Conservation (phyloP, 2,888 invertebrate genomes). For the Acanthacorydalis orientalis region DNA sequence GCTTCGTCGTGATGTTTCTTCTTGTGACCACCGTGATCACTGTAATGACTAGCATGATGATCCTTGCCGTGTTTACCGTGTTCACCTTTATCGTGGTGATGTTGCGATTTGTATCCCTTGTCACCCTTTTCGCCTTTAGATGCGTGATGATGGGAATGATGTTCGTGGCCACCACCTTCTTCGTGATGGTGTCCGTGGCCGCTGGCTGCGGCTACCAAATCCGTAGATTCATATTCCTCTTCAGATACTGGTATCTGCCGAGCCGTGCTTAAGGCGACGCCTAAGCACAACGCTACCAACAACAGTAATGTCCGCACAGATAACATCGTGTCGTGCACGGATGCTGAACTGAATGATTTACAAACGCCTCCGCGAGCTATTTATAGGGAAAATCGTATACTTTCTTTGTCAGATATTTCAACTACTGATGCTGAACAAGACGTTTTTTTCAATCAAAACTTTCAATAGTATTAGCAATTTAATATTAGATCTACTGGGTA, state of each 20-base stretch:
- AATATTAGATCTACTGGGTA: too few relatives aligned
- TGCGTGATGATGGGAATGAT: slow-evolving; percentile 48
- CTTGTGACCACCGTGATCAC: slow-evolving; percentile 63
- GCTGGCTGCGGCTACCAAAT: slow-evolving; percentile 31
- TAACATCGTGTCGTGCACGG: background rate
- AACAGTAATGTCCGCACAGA: background rate
- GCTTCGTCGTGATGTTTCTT: slow-evolving; percentile 65
- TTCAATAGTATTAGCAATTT: too few relatives aligned
- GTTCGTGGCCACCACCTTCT: slow-evolving; percentile 50
- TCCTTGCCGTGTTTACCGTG: slow-evolving; percentile 64
- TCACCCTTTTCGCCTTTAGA: slow-evolving; percentile 61
- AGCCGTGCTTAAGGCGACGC: background rate
- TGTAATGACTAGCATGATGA: slow-evolving; percentile 59
- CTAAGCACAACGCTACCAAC: background rate
- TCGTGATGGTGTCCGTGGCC: slow-evolving; percentile 28
- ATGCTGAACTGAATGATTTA: background rate
- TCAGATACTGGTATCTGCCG: slow-evolving; percentile 5
- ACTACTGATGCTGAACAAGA: background rate
- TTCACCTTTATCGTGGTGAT: slow-evolving; percentile 63
- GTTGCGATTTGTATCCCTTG: slow-evolving; percentile 59
- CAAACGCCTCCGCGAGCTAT: background rate
- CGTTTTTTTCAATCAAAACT: too few relatives aligned
- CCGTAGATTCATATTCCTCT: slow-evolving; percentile 14
- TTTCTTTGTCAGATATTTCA: background rate
- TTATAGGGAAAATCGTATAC: background rate